Evolutionary conservation across 2,113 vertebrate genomes (phyloP).

Genomic region (Coptodon rendalli): DNA sequence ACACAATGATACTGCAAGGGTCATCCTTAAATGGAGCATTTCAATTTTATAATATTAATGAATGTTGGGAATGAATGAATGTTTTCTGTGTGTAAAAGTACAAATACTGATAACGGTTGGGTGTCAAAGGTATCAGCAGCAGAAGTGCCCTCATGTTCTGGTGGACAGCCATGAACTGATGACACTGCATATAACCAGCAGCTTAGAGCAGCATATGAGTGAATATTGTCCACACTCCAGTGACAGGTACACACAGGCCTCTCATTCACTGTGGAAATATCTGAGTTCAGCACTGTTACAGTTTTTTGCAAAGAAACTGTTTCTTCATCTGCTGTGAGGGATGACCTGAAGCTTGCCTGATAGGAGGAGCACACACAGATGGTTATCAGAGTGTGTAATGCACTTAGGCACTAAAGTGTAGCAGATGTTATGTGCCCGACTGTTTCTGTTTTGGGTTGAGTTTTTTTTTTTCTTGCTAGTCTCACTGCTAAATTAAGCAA

Average conservation of each 20-base stretch:
- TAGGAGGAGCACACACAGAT: neutral
- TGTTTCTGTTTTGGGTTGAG: neutral
- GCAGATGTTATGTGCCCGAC: neutral
- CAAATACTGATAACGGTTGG: neutral
- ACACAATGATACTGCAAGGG: neutral
- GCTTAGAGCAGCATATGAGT: neutral
- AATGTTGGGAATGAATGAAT: neutral
- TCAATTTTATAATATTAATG: neutral
- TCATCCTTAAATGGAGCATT: neutral
- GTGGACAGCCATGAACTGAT: neutral
- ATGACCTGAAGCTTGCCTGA: neutral
- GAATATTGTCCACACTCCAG: neutral
- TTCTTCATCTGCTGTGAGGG: neutral
- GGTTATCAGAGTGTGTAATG: neutral
- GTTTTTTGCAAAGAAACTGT: neutral
- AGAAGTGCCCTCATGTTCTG: neutral
- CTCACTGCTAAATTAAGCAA: neutral
- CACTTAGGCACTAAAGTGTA: neutral
- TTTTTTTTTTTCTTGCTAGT: rapidly evolving
- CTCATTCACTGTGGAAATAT: neutral
- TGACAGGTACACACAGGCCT: neutral
- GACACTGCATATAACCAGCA: neutral
- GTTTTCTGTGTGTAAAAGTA: neutral
- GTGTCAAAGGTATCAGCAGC: neutral
- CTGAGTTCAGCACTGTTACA: neutral